phyloP scores from a whole-genome alignment of 2,113 vertebrate species.

The Cynocephalus volans region DNA sequence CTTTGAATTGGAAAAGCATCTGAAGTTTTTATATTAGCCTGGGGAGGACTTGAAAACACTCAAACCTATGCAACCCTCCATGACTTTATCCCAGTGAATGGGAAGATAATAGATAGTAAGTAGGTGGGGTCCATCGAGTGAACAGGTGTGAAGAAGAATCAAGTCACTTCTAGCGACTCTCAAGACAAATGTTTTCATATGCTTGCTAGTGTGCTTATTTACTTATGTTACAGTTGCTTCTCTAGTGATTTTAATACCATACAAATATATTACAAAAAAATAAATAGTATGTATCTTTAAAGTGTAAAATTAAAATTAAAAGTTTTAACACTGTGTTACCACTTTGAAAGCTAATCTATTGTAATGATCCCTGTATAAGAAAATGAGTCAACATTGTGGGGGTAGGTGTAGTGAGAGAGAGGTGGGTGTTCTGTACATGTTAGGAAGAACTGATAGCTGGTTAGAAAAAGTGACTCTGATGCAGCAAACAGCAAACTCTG shows the following conservation, averaged over 20 bases:
- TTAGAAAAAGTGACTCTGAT: not conserved
- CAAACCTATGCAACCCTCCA: not conserved
- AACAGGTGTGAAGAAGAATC: not conserved
- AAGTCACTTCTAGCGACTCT: not conserved
- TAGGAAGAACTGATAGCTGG: not conserved
- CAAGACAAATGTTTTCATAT: not conserved
- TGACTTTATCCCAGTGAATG: not conserved
- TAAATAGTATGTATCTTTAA: not conserved
- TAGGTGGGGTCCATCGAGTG: too few species aligned
- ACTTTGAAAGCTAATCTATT: not conserved
- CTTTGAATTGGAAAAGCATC: not conserved
- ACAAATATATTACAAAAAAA: not conserved
- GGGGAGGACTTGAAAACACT: not conserved
- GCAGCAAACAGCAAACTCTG: not conserved
- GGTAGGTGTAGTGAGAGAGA: not conserved
- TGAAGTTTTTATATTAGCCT: not conserved
- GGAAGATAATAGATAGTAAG: not conserved
- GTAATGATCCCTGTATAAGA: not conserved
- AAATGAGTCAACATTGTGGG: not conserved
- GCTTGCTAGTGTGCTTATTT: not conserved
- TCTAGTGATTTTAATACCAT: not conserved
- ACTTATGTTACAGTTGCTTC: not conserved
- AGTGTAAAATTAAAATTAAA: not conserved
- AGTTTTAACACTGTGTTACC: not conserved
- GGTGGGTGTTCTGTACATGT: too few species aligned